Evolutionary conservation across 2,888 invertebrate genomes (phyloP).

Genomic region (Phaonia tiefii): DNA sequence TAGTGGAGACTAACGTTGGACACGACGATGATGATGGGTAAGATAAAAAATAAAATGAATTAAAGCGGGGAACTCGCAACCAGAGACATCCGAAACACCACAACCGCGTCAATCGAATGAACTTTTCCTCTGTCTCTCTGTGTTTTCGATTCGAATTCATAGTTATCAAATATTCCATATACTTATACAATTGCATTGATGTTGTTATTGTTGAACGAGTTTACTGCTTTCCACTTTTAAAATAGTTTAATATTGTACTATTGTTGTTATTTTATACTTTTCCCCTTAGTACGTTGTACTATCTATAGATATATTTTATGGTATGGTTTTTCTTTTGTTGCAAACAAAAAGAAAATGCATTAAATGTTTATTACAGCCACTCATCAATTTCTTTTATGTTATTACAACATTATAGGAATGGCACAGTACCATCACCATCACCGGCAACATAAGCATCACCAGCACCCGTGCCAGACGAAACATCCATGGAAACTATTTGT

Average conservation of each 20-base stretch:
- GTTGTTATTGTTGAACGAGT: neutral
- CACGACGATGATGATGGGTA: constrained; percentile 49
- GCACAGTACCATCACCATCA: neutral
- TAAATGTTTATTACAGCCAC: constrained; percentile 51
- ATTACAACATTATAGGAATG: constrained; percentile 29
- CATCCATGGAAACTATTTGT: no score
- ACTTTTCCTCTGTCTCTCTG: neutral
- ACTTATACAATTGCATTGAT: neutral
- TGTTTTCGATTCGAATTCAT: neutral
- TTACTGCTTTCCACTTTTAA: neutral
- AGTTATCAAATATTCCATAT: no score
- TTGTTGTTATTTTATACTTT: constrained; percentile 29
- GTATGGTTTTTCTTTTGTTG: constrained; percentile 6
- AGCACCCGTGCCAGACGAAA: no score
- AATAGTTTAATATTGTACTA: constrained; percentile 8
- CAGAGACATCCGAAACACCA: neutral
- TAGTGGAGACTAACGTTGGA: no score
- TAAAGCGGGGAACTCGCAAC: constrained; percentile 13
- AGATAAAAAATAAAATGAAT: constrained; percentile 32
- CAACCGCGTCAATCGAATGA: no score
- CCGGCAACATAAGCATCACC: neutral
- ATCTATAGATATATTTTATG: constrained; percentile 17
- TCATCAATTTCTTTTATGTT: constrained; percentile 44
- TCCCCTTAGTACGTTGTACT: neutral
- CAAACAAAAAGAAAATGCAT: constrained; percentile 43